Evolutionary conservation across 37 sponge, comb jelly and placozoan genomes (phyloP), one percentile per base, ranked within the genome.

Genomic region (Lycopodina hypogea): DNA sequence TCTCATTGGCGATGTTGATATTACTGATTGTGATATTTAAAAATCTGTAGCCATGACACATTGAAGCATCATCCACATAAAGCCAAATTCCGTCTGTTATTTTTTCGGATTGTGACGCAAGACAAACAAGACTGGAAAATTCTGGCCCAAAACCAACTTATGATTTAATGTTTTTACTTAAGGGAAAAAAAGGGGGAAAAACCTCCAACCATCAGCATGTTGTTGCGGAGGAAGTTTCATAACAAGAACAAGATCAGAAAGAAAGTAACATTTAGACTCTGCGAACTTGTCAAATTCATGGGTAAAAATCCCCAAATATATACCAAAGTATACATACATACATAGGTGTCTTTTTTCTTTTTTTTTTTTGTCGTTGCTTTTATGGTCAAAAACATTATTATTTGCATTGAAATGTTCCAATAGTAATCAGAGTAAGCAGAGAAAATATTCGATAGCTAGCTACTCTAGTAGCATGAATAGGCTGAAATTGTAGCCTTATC

Each of bases 401-500:
- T n/a, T n/a, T n/a, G n/a, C n/a, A n/a, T n/a, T n/a, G n/a, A n/a
- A n/a, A n/a, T n/a, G n/a, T n/a, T n/a, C n/a, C n/a, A n/a, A n/a
- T n/a, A n/a, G n/a, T n/a, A n/a, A n/a, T n/a, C n/a, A n/a, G n/a
- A 45, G 48, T 9, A 12, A 9, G 8, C 9, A 58, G 14, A 58
- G 14, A 58, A 24, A 4, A 15, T 52, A 45, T 33, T 72, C 72
- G 14, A 22, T 32, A 2, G 50, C 74, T 21, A 97, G 83, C 98
- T n/a, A n/a, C n/a, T n/a, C n/a, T n/a, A n/a, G n/a, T n/a, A n/a
- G n/a, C 98, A 97, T 26, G 98, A 95, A 59, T 89, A 87, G 0
- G 88, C 56, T 29, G 81, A 74, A 17, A 94, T 50, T 22, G 82
- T 67, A 9, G 67, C 82, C 35, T 69, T 89, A 53, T 80, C 78